Percentiles rank a stretch among this genome's conserved stretches.
phyloP scores from a whole-genome alignment of 2,113 vertebrate genomes.

The Gallinago jamesoni region DNA sequence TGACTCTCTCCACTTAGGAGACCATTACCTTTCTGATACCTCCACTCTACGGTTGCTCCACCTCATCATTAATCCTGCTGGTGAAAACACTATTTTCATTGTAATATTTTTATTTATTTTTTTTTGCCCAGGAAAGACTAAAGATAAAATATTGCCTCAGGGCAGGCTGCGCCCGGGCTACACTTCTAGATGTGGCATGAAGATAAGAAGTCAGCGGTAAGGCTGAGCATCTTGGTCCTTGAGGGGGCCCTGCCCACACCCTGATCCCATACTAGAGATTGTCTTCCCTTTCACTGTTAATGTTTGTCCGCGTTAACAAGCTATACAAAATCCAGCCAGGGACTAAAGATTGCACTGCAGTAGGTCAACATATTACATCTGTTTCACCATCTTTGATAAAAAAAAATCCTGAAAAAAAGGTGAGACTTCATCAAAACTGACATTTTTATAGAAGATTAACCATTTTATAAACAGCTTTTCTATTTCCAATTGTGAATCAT shows the following conservation, averaged over 20 bases:
- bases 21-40: background rate
- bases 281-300: background rate
- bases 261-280: background rate
- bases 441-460: background rate
- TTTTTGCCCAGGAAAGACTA: background rate
- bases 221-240: background rate
- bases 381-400: background rate
- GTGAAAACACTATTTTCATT: background rate
- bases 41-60: too few species aligned
- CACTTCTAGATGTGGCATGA: background rate
- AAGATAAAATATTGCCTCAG: background rate
- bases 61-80: background rate
- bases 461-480: background rate
- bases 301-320: background rate
- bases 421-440: background rate
- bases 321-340: background rate
- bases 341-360: background rate
- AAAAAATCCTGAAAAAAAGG: background rate
- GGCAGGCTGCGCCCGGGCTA: background rate
- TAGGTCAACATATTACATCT: background rate
- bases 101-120: background rate
- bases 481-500: background rate
- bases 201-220: background rate
- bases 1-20: background rate
- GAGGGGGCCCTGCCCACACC: background rate